These are phyloP conservation scores for Herminia tarsipennalis DNA, from an alignment of 2,888 invertebrate genomes.

Conservation along the genomic window DNA sequence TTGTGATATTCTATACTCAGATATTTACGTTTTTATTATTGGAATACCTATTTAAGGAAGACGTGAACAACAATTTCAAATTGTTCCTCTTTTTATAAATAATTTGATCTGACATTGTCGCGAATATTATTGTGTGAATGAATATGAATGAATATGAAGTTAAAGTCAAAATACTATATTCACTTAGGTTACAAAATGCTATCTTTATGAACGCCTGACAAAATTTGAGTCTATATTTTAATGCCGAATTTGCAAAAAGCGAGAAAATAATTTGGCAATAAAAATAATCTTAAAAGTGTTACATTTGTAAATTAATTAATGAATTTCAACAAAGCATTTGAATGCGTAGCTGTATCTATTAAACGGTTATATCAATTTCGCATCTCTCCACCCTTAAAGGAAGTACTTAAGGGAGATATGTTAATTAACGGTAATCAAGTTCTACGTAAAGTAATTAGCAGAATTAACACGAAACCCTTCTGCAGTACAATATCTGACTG, in stretches of 20 bases:
- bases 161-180: too few relatives aligned
- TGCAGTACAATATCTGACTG: too few relatives aligned
- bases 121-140: constrained; percentile 12
- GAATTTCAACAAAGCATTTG: constrained; percentile 21
- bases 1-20: constrained; percentile 5
- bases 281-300: constrained; percentile 12
- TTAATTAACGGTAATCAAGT: constrained; percentile 25
- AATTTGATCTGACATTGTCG: constrained; percentile 16
- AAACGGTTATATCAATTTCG: constrained; percentile 24
- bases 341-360: constrained; percentile 25
- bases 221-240: too few relatives aligned
- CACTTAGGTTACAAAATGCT: too few relatives aligned
- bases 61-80: constrained; percentile 9
- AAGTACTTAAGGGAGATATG: constrained; percentile 17
- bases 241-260: too few relatives aligned
- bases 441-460: constrained; percentile 13
- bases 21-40: constrained; percentile 17
- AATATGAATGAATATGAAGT: not conserved
- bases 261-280: too few relatives aligned
- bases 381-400: constrained; percentile 8
- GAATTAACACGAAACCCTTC: not conserved
- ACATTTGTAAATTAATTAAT: constrained; percentile 30
- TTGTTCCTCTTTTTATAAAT: constrained; percentile 13
- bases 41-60: constrained; percentile 6
- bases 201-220: too few relatives aligned